These are phyloP conservation scores for Pachyramphus minor DNA, from an alignment of 2,113 vertebrate species.

Conservation along the genomic window DNA sequence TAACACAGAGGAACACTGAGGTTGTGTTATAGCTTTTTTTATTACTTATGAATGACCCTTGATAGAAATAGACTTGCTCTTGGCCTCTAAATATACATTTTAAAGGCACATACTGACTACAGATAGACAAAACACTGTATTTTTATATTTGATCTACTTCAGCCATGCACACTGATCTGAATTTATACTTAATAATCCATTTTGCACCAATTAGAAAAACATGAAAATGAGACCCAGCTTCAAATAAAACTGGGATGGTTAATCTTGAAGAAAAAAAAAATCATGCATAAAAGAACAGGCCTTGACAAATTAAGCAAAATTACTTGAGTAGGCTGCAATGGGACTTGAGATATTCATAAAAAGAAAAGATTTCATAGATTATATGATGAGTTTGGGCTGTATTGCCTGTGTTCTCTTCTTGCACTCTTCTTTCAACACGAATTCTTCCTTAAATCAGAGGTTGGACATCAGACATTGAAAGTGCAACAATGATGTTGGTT, in stretches of 20 bases:
- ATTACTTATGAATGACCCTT: neutral
- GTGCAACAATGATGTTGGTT: neutral
- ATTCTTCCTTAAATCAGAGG: neutral
- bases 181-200: neutral
- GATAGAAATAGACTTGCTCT: neutral
- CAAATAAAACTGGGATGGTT: constrained; percentile 6
- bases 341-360: neutral
- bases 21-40: neutral
- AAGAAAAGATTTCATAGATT: neutral
- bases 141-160: neutral
- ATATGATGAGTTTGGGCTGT: neutral
- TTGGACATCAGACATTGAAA: neutral
- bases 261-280: neutral
- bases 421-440: neutral
- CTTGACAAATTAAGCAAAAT: constrained; percentile 23
- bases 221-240: neutral
- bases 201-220: constrained; percentile 43
- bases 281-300: neutral
- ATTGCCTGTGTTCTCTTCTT: neutral
- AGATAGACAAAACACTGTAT: neutral
- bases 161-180: neutral
- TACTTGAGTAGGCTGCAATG: neutral
- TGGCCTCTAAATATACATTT: neutral
- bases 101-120: neutral
- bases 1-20: neutral